Conservation (phyloP, 2,797 vertebrate genomes). For the Urosaurus nigricauda region DNA sequence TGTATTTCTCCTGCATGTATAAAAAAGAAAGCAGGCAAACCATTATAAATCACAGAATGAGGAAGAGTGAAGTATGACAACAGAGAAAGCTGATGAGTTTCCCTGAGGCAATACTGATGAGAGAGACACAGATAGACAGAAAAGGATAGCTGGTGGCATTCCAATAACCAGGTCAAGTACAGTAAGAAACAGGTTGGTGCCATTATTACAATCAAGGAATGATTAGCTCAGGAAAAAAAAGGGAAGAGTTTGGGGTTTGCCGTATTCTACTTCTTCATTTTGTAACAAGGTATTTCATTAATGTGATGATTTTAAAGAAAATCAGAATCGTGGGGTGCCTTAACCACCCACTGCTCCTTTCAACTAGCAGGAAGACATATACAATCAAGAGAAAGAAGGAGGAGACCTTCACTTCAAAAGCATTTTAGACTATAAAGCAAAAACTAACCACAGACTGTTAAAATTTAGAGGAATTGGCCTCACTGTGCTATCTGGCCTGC, state of each 20-base stretch:
- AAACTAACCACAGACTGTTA: background rate
- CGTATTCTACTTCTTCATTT: background rate
- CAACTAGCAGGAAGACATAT: background rate
- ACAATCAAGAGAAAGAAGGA: background rate
- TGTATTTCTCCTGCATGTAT: background rate
- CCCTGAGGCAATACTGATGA: background rate
- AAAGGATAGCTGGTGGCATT: background rate
- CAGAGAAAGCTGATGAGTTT: background rate
- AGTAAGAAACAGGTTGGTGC: slow-evolving; percentile 8
- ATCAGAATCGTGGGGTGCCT: background rate
- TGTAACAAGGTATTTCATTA: slow-evolving; percentile 2
- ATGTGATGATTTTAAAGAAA: slow-evolving; percentile 8
- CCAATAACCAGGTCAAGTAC: slow-evolving; percentile 9
- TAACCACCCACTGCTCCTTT: background rate
- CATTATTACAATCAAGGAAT: background rate
- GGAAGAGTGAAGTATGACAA: background rate
- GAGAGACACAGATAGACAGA: background rate
- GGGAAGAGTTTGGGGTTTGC: background rate
- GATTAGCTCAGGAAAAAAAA: background rate
- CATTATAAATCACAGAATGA: background rate
- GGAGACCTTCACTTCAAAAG: slow-evolving; percentile 23
- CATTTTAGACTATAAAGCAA: background rate
- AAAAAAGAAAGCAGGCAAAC: background rate
- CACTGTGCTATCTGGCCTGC: no score
- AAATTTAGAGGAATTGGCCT: background rate